Evolutionary conservation across 2,888 invertebrate genomes (phyloP).

Genomic region (Leucozona laternaria): DNA sequence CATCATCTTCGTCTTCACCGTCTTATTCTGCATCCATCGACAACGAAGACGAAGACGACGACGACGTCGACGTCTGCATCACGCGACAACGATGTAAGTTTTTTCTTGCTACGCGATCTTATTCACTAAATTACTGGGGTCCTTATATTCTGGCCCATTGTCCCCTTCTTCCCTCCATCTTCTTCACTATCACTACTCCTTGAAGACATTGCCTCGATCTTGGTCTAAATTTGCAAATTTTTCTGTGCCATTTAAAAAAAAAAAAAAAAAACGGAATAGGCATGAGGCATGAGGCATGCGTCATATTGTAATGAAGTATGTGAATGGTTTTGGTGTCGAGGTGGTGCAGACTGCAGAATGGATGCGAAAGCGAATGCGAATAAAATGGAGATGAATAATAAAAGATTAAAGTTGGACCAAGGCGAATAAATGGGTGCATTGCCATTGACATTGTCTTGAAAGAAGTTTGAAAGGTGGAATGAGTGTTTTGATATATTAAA

Average conservation of each 20-base stretch:
- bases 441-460: slow-evolving; percentile 53
- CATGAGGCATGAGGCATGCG: slow-evolving; percentile 50
- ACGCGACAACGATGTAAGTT: slow-evolving; percentile 24
- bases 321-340: not conserved
- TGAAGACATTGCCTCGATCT: slow-evolving; percentile 32
- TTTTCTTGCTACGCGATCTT: slow-evolving; percentile 33
- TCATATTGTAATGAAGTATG: slow-evolving; percentile 48
- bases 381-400: slow-evolving; percentile 21
- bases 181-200: not conserved
- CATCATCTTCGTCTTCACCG: not conserved
- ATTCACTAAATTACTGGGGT: slow-evolving; percentile 53
- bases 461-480: slow-evolving; percentile 20
- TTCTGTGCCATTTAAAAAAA: slow-evolving; percentile 47
- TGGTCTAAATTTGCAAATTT: slow-evolving; percentile 42
- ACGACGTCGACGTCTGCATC: slow-evolving; percentile 11
- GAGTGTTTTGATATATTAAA: slow-evolving; percentile 19
- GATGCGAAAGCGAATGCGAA: slow-evolving; percentile 29
- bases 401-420: slow-evolving; percentile 45
- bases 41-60: not conserved
- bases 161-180: not conserved
- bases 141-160: not conserved
- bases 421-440: slow-evolving; percentile 58
- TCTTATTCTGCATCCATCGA: not conserved
- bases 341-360: not conserved
- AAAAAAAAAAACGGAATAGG: not conserved